Conservation (phyloP, 2,888 invertebrate species). For the Tipula lateralis region DNA sequence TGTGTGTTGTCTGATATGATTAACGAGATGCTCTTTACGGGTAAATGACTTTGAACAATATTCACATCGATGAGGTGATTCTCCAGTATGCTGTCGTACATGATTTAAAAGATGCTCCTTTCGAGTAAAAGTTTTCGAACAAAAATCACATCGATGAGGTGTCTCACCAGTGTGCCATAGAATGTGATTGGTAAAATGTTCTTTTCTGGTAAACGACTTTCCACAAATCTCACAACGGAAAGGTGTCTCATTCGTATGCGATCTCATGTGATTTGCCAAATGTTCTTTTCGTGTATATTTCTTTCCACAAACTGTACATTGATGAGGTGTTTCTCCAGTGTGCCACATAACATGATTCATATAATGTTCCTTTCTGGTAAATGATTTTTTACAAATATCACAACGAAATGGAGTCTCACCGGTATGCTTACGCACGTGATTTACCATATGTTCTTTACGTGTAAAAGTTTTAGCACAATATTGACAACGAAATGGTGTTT, state of each 20-base stretch:
- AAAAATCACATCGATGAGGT: constrained; percentile 79
- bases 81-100: constrained; percentile 74
- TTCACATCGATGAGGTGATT: constrained; percentile 79
- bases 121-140: constrained; percentile 80
- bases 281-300: constrained; percentile 86
- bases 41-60: constrained; percentile 83
- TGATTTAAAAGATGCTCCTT: constrained; percentile 83
- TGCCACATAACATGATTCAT: constrained; percentile 73
- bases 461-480: constrained; percentile 82
- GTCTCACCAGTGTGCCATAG: constrained; percentile 85
- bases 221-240: constrained; percentile 83
- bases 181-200: constrained; percentile 86
- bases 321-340: constrained; percentile 76
- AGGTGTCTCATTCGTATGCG: constrained; percentile 83
- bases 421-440: constrained; percentile 76
- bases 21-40: constrained; percentile 82
- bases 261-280: constrained; percentile 81
- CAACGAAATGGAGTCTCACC: constrained; percentile 83
- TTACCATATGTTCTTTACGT: constrained; percentile 78
- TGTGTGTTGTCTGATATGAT: constrained; percentile 78
- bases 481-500: constrained; percentile 79
- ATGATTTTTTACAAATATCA: constrained; percentile 79
- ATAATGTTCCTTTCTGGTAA: constrained; percentile 80
- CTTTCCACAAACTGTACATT: constrained; percentile 81
- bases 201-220: constrained; percentile 82